These are phyloP conservation scores for Pseudeuparius sepicola DNA, from an alignment of 2,888 invertebrate species.

Conservation along the genomic window DNA sequence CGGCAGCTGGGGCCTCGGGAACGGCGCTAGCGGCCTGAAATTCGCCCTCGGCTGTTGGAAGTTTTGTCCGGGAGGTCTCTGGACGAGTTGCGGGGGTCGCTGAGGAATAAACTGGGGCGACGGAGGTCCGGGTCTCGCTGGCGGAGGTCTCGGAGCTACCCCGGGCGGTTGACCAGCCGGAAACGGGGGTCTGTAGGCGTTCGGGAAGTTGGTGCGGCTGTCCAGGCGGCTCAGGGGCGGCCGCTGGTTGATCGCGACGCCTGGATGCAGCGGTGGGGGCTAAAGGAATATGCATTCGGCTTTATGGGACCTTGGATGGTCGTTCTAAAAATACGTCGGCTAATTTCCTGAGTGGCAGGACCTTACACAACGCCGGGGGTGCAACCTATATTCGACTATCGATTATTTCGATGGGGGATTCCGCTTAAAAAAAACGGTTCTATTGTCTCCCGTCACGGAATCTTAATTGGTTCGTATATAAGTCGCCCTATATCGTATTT, in stretches of 20 bases:
- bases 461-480: too few relatives aligned
- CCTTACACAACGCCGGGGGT: too few relatives aligned
- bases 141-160: constrained; percentile 1
- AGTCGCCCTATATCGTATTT: too few relatives aligned
- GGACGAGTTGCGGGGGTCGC: constrained; percentile 15
- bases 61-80: constrained; percentile 25
- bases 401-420: too few relatives aligned
- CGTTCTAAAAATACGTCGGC: too few relatives aligned
- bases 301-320: too few relatives aligned
- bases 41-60: constrained; percentile 25
- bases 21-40: constrained; percentile 42
- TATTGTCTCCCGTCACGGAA: too few relatives aligned
- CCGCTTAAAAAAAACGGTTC: too few relatives aligned
- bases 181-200: constrained; percentile 32
- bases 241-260: constrained; percentile 15
- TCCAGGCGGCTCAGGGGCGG: constrained; percentile 40
- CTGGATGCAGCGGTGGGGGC: neutral
- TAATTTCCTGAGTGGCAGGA: too few relatives aligned
- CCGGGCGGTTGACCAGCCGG: constrained; percentile 29
- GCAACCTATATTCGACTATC: too few relatives aligned
- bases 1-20: constrained; percentile 40
- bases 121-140: constrained; percentile 6
- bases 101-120: constrained; percentile 10
- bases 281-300: too few relatives aligned
- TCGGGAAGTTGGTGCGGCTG: constrained; percentile 37